Percentiles rank a stretch among this genome's conserved stretches.
Evolutionary conservation across 2,113 vertebrate species (phyloP).

Genomic region (Dunckerocampus dactyliophorus): DNA sequence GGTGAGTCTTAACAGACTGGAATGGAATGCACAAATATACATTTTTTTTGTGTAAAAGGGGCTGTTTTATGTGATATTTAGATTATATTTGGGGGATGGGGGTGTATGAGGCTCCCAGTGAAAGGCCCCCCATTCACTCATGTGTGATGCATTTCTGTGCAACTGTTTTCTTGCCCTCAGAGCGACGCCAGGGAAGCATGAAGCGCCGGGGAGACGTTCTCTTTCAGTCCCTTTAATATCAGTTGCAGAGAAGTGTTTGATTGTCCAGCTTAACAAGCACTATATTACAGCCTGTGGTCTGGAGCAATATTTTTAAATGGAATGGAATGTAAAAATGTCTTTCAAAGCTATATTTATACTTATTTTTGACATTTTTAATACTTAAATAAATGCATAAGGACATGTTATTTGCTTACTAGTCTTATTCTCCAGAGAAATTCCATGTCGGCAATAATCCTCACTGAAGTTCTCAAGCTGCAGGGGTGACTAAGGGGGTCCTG

Average conservation of each 20-base stretch:
- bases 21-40: too few species aligned
- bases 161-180: constrained; percentile 13
- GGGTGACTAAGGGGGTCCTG: constrained; percentile 5
- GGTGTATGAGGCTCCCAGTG: not conserved
- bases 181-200: constrained; percentile 19
- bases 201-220: constrained; percentile 6
- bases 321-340: not conserved
- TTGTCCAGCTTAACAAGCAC: not conserved
- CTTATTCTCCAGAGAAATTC: constrained; percentile 7
- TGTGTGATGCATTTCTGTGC: not conserved
- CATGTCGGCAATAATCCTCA: not conserved
- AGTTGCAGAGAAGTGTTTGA: not conserved
- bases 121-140: not conserved
- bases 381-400: constrained; percentile 20
- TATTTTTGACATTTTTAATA: constrained; percentile 13
- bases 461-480: constrained; percentile 25
- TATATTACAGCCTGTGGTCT: not conserved
- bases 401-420: not conserved
- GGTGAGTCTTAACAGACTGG: too few species aligned
- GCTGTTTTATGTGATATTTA: too few species aligned
- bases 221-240: not conserved
- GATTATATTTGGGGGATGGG: too few species aligned
- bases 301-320: constrained; percentile 8
- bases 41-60: too few species aligned
- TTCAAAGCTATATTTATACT: constrained; percentile 20